These are phyloP conservation scores for Mobula hypostoma DNA, from an alignment of 2,113 vertebrate genomes.

Conservation along the genomic window DNA sequence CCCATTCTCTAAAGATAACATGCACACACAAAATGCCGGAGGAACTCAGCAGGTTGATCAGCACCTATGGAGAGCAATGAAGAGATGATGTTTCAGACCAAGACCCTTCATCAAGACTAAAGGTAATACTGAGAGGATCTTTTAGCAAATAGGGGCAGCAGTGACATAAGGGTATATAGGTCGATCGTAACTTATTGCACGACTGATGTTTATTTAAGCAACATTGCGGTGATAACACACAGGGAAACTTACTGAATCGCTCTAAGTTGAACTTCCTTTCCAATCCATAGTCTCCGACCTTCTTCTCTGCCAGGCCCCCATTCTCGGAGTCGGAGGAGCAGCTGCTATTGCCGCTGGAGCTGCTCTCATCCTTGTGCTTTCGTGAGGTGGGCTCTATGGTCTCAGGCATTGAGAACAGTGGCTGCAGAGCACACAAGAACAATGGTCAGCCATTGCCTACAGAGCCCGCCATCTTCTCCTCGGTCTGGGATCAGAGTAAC, in stretches of 20 bases:
- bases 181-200: background rate
- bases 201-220: background rate
- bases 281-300: constrained; percentile 67
- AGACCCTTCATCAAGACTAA: too few species aligned
- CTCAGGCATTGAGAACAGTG: constrained; percentile 84
- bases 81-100: too few species aligned
- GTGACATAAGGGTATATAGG: background rate
- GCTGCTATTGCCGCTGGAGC: constrained; percentile 70
- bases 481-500: too few species aligned
- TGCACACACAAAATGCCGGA: too few species aligned
- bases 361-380: constrained; percentile 60
- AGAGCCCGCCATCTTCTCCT: background rate
- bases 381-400: constrained; percentile 62
- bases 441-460: background rate
- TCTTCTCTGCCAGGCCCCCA: constrained; percentile 68
- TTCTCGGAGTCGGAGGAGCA: constrained; percentile 67
- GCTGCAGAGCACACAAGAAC: constrained; percentile 51
- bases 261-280: constrained; percentile 70
- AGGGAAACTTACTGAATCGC: constrained; percentile 68
- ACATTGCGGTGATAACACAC: background rate
- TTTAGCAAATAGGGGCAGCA: background rate
- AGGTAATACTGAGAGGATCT: background rate
- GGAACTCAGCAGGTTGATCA: too few species aligned
- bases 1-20: too few species aligned
- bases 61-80: too few species aligned